Conservation (phyloP, 1,140 invertebrate species). For the Pseudomyrmex pallidus region DNA sequence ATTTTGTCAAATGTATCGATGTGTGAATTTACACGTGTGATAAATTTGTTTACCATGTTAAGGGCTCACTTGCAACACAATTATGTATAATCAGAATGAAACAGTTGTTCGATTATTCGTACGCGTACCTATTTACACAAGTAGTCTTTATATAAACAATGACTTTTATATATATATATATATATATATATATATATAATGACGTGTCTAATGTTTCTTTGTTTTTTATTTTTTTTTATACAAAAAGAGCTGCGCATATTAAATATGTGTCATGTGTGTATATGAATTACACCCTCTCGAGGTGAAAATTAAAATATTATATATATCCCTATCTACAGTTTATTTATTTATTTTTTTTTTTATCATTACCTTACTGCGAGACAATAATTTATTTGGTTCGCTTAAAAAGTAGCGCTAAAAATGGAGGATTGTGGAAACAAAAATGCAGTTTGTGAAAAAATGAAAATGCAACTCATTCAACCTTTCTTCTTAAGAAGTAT, state of each 20-base stretch:
- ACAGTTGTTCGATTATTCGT: slow-evolving; percentile 73
- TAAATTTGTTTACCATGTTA: slow-evolving; percentile 71
- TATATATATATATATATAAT: slow-evolving; percentile 31
- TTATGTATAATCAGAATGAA: slow-evolving; percentile 77
- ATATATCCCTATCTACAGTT: slow-evolving; percentile 66
- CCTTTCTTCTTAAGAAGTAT: not conserved
- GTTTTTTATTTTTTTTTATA: slow-evolving; percentile 69
- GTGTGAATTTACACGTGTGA: slow-evolving; percentile 80
- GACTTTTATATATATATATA: slow-evolving; percentile 52
- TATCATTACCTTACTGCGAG: slow-evolving; percentile 29
- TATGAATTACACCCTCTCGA: slow-evolving; percentile 26
- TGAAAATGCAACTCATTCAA: slow-evolving; percentile 21
- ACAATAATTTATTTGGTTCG: slow-evolving; percentile 66
- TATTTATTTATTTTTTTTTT: slow-evolving; percentile 48
- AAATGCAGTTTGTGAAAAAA: slow-evolving; percentile 54
- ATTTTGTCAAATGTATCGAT: slow-evolving; percentile 78
- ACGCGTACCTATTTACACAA: slow-evolving; percentile 79
- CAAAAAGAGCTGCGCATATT: slow-evolving; percentile 74
- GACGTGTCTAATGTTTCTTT: no score
- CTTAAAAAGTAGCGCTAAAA: slow-evolving; percentile 45
- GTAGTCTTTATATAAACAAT: slow-evolving; percentile 77
- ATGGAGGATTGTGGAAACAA: slow-evolving; percentile 8
- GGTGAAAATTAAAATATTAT: slow-evolving; percentile 65
- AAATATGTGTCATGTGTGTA: slow-evolving; percentile 56
- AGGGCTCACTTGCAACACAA: slow-evolving; percentile 76